Evolutionary conservation across 2,888 invertebrate genomes (phyloP), one percentile per base, ranked within the genome.

Genomic region (Palloptera scutellata): DNA sequence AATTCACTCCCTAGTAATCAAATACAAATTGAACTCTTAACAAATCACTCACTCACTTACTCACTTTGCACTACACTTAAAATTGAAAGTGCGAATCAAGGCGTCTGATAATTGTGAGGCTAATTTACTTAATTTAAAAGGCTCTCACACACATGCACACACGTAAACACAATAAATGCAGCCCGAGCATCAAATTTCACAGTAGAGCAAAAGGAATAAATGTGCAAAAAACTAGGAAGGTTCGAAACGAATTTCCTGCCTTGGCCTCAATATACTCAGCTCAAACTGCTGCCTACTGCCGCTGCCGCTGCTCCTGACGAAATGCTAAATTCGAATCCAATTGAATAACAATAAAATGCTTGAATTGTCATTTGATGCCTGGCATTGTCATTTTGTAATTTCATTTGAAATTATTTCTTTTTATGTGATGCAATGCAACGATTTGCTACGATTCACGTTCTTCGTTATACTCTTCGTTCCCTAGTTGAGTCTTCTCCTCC

Each of bases 311-410:
- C 55, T 19, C 17, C 11, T 41, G 42, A 45, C 55, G 30, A 65
- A 8, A 4, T n/a, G 48, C 52, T 68, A 67, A 70, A 67, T 68
- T 64, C 67, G 68, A 66, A 64, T 70, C 75, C 80, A 81, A 82
- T 82, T 81, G 80, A 81, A 79, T 79, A 75, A 78, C 81, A 81
- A 81, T 82, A 77, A 81, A 81, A 48, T 75, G 61, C 73, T 55
- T 64, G 68, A 73, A 73, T 73, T 78, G 81, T 81, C 78, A 81
- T 80, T 78, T 76, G 80, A 81, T 75, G 78, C 77, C 76, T 13
- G 59, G 45, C 73, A 79, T 79, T 81, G 81, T 80, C 72, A 71
- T 72, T 66, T 64, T 51, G 52, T 54, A 67, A 67, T 54, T 63
- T 63, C 63, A 54, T 64, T 59, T 42, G 59, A 19, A 12, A 45